Evolutionary conservation across 2,888 invertebrate species (phyloP).

Genomic region (Eilema caniola): DNA sequence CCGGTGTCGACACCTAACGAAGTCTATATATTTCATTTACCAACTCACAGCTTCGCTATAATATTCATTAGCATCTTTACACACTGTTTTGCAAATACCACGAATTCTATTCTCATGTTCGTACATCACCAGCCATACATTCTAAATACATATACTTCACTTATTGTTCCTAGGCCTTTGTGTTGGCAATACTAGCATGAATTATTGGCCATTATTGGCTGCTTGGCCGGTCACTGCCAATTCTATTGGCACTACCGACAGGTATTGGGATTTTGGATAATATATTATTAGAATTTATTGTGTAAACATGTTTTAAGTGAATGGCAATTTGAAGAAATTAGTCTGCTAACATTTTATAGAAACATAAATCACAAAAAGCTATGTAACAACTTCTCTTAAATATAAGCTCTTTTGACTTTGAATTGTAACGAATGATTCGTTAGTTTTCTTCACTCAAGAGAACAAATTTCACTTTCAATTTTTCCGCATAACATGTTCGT

Average conservation of each 20-base stretch:
- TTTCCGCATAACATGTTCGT: conserved; percentile 4
- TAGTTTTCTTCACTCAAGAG: too few species aligned
- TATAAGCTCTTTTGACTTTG: neutral
- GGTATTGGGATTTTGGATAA: conserved; percentile 27
- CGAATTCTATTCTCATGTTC: conserved; percentile 3
- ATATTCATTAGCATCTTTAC: neutral
- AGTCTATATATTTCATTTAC: too few species aligned
- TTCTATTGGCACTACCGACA: conserved; percentile 17
- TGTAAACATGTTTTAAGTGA: neutral
- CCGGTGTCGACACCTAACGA: too few species aligned
- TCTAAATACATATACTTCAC: conserved; percentile 21
- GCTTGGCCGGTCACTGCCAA: conserved; percentile 28
- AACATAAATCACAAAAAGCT: too few species aligned
- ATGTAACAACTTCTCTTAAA: neutral
- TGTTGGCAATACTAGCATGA: conserved; percentile 24
- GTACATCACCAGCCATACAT: conserved; percentile 23
- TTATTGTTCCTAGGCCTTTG: conserved; percentile 34
- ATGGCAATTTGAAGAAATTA: neutral
- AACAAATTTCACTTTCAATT: neutral
- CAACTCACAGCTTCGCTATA: too few species aligned
- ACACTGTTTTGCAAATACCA: neutral
- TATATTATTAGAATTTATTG: neutral
- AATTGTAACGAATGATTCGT: neutral
- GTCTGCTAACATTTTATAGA: too few species aligned
- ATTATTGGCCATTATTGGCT: conserved; percentile 31